These are phyloP conservation scores for Mantis religiosa DNA, from an alignment of 2,888 invertebrate species.

Conservation along the genomic window DNA sequence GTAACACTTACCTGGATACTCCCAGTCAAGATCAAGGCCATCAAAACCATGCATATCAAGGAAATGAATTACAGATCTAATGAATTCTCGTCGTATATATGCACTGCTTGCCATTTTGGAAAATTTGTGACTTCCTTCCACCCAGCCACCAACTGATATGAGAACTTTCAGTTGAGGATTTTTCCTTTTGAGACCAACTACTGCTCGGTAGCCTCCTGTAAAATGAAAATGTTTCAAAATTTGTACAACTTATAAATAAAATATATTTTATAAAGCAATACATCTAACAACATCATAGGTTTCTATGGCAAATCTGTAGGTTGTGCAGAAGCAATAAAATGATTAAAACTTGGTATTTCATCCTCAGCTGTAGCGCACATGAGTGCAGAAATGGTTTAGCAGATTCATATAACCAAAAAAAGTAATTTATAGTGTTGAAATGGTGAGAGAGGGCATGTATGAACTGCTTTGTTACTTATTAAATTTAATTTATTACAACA, in stretches of 20 bases:
- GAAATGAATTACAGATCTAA: constrained; percentile 61
- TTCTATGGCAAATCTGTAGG: too few relatives aligned
- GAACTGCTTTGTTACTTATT: too few relatives aligned
- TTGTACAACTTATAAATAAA: neutral
- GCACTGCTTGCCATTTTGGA: constrained; percentile 59
- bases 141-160: constrained; percentile 67
- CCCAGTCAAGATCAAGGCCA: constrained; percentile 82
- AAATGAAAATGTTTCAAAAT: neutral
- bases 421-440: too few relatives aligned
- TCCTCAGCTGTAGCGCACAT: too few relatives aligned
- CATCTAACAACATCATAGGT: too few relatives aligned
- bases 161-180: constrained; percentile 66
- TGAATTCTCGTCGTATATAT: constrained; percentile 52
- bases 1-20: constrained; percentile 59
- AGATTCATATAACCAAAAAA: too few relatives aligned
- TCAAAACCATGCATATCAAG: constrained; percentile 72
- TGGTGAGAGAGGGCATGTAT: too few relatives aligned
- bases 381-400: too few relatives aligned
- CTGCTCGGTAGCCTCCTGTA: constrained; percentile 67
- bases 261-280: too few relatives aligned
- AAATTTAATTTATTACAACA: too few relatives aligned
- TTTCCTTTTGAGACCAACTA: constrained; percentile 61
- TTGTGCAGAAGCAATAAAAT: too few relatives aligned
- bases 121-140: constrained; percentile 60
- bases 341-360: too few relatives aligned